Evolutionary conservation across 2,113 vertebrate genomes (phyloP).

Genomic region (Otis tarda): DNA sequence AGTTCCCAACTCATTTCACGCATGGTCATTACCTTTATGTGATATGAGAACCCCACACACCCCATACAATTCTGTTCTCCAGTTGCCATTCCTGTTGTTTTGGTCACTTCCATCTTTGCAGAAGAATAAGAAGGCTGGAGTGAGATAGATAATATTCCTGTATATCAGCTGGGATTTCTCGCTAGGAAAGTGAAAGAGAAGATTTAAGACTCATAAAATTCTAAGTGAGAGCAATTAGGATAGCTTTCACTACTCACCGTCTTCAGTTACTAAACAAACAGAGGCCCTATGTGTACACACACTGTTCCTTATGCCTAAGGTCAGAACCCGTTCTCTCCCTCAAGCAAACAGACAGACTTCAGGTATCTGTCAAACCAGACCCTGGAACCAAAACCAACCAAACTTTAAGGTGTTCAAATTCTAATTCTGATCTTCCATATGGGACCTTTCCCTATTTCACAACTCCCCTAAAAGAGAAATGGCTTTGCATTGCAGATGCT

Average conservation of each 20-base stretch:
- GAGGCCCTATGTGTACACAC: background rate
- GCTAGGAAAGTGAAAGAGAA: background rate
- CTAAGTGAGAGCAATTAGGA: background rate
- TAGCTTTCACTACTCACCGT: background rate
- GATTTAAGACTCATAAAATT: background rate
- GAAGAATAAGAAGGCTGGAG: background rate
- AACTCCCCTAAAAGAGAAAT: background rate
- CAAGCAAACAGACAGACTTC: background rate
- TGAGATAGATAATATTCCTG: background rate
- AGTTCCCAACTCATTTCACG: background rate
- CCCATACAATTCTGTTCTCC: background rate
- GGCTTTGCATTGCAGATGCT: background rate
- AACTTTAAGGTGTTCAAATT: background rate
- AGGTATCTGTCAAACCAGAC: background rate
- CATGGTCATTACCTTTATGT: background rate
- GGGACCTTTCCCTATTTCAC: background rate
- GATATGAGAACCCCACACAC: background rate
- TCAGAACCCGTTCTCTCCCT: background rate
- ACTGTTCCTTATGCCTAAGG: background rate
- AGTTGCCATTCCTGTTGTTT: background rate
- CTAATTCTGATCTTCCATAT: background rate
- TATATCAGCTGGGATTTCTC: background rate
- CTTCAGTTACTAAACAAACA: conserved; percentile 7
- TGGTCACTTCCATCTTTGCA: background rate
- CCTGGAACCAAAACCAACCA: background rate